Conservation (phyloP, 2,888 invertebrate genomes). For the Trissoscelio sp. region DNA sequence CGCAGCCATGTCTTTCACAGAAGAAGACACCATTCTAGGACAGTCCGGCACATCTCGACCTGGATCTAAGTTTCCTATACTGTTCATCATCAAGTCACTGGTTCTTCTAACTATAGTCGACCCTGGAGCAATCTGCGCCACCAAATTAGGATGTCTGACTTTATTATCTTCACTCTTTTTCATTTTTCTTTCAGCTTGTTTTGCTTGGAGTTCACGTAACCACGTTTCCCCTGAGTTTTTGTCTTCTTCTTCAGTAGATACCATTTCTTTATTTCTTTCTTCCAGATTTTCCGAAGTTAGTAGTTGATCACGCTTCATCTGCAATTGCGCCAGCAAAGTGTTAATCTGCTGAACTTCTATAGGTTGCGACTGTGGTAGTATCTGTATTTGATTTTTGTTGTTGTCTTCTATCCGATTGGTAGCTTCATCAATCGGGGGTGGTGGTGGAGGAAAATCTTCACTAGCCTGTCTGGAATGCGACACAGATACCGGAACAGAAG, state of each 20-base stretch:
- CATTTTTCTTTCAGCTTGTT: constrained; percentile 87
- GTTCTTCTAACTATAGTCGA: constrained; percentile 78
- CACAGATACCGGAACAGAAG: constrained; percentile 88
- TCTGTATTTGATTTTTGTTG: constrained; percentile 47
- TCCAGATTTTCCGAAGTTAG: constrained; percentile 75
- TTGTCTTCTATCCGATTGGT: constrained; percentile 78
- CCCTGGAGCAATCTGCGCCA: constrained; percentile 65
- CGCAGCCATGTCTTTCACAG: constrained; percentile 92
- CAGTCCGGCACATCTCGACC: constrained; percentile 79
- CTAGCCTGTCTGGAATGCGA: constrained; percentile 93
- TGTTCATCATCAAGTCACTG: constrained; percentile 80
- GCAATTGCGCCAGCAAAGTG: constrained; percentile 79
- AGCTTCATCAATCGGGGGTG: constrained; percentile 89
- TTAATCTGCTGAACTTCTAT: constrained; percentile 80
- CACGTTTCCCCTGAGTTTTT: constrained; percentile 86
- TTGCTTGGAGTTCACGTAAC: constrained; percentile 91
- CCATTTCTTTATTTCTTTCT: constrained; percentile 76
- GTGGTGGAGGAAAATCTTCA: constrained; percentile 96
- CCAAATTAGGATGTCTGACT: constrained; percentile 65
- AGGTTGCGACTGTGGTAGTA: constrained; percentile 61
- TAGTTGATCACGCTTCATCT: constrained; percentile 83
- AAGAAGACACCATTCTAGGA: constrained; percentile 76
- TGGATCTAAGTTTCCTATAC: constrained; percentile 72
- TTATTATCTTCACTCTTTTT: constrained; percentile 84
- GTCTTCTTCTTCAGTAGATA: constrained; percentile 74